These are phyloP conservation scores for Tonatia bakeri DNA, from an alignment of 2,113 vertebrate genomes.

Conservation along the genomic window DNA sequence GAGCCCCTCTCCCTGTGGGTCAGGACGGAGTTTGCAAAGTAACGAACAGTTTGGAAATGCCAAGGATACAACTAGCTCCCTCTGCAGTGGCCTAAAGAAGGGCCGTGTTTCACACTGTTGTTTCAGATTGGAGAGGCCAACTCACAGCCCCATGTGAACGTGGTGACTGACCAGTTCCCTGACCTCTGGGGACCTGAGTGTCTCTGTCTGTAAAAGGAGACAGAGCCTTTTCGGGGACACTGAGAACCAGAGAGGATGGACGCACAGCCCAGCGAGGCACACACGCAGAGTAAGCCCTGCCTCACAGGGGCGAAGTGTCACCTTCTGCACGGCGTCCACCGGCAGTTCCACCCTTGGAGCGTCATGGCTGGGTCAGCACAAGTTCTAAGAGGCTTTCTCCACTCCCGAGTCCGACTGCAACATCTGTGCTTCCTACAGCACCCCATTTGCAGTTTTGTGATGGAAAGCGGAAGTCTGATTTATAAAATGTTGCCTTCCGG, in stretches of 20 bases:
- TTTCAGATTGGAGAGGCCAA: background rate
- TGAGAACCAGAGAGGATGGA: background rate
- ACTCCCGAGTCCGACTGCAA: background rate
- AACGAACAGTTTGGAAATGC: background rate
- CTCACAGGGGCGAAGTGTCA: accelerated
- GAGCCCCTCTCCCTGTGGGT: background rate
- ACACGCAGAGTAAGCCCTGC: background rate
- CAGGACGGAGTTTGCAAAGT: background rate
- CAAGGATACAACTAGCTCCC: background rate
- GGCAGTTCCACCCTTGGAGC: accelerated
- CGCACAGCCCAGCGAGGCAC: accelerated
- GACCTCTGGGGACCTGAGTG: background rate
- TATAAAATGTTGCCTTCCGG: background rate
- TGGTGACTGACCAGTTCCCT: background rate
- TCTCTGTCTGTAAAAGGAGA: background rate
- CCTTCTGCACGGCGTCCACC: background rate
- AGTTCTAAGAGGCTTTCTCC: background rate
- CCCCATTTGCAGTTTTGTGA: background rate
- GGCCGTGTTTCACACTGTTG: background rate
- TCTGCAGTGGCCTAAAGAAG: background rate
- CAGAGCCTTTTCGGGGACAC: accelerated
- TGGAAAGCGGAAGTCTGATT: background rate
- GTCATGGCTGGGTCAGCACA: background rate
- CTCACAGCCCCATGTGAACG: background rate
- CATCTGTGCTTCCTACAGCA: background rate